Conservation (phyloP, 2,797 vertebrate genomes). For the Aeoliscus strigatus region DNA sequence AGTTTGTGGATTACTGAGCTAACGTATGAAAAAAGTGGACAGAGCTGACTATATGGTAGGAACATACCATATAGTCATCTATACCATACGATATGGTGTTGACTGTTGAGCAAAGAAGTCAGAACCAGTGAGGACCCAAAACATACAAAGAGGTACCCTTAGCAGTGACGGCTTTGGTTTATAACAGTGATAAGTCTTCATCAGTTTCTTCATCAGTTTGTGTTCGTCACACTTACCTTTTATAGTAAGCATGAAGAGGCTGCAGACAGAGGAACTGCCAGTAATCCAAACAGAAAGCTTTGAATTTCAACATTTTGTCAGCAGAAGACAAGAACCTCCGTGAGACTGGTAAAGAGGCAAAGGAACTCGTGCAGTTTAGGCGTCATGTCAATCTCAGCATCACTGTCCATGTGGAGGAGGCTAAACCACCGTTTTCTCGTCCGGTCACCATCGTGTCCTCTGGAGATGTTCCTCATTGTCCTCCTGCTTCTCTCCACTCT, state of each 20-base stretch:
- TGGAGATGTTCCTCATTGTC: slow-evolving; percentile 19
- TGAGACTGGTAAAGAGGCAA: slow-evolving; percentile 26
- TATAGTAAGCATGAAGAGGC: slow-evolving; percentile 89
- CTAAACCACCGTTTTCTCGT: slow-evolving; percentile 35
- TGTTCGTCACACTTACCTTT: slow-evolving; percentile 78
- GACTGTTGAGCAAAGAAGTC: too few species aligned
- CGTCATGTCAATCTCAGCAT: slow-evolving; percentile 27
- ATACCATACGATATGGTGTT: too few species aligned
- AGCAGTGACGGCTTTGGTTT: slow-evolving; percentile 1
- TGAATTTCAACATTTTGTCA: slow-evolving; percentile 89
- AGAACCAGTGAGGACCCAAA: too few species aligned
- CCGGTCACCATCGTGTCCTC: slow-evolving; percentile 8
- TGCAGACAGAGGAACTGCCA: slow-evolving; percentile 96
- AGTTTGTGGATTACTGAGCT: too few species aligned
- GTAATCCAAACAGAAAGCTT: slow-evolving; percentile 96
- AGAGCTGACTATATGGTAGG: too few species aligned
- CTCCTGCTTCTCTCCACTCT: slow-evolving; percentile 11
- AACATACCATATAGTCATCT: too few species aligned
- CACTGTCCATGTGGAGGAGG: slow-evolving; percentile 52
- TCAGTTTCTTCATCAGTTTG: not conserved
- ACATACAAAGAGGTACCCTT: too few species aligned
- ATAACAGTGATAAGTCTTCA: too few species aligned
- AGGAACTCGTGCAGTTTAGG: slow-evolving; percentile 22
- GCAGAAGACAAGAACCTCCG: slow-evolving; percentile 6
- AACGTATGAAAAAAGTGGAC: too few species aligned